phyloP scores from a whole-genome alignment of 2,888 invertebrate species.

The Agrilus cyanescens region DNA sequence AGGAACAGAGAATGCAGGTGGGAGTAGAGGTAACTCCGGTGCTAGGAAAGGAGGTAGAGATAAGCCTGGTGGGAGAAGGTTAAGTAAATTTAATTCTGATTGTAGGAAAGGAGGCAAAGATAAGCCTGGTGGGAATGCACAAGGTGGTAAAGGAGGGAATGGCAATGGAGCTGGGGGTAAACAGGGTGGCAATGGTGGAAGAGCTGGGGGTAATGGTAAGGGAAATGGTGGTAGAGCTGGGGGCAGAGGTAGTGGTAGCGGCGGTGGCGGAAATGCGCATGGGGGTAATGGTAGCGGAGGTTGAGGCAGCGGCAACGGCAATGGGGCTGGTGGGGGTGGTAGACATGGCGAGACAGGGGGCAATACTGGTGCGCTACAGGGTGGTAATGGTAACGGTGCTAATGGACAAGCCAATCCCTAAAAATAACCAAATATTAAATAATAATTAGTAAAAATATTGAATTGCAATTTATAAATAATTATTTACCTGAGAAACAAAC shows the following conservation, averaged over 20 bases:
- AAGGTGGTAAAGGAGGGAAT: background rate
- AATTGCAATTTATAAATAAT: too few species aligned
- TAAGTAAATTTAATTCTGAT: background rate
- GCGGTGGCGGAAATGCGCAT: background rate
- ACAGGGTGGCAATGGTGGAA: background rate
- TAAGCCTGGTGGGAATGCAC: background rate
- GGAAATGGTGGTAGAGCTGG: background rate
- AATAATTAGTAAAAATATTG: too few species aligned
- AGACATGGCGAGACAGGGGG: background rate
- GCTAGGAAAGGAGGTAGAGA: background rate
- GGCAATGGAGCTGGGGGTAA: background rate
- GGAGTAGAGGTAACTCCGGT: background rate
- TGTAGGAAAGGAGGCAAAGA: background rate
- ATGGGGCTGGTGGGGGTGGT: background rate
- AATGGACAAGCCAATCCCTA: slow-evolving; percentile 1
- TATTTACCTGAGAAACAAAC: too few species aligned
- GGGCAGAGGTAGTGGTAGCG: background rate
- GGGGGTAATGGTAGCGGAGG: background rate
- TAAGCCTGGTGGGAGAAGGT: background rate
- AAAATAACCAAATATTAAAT: background rate
- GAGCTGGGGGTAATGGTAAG: background rate
- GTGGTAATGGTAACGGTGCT: background rate
- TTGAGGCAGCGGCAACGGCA: background rate
- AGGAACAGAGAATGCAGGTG: background rate
- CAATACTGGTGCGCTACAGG: background rate